A percentile compares a stretch with the other conserved stretches of the same genome.
Conservation (phyloP, 2,888 invertebrate species). For the Orthonychiurus folsomi region DNA sequence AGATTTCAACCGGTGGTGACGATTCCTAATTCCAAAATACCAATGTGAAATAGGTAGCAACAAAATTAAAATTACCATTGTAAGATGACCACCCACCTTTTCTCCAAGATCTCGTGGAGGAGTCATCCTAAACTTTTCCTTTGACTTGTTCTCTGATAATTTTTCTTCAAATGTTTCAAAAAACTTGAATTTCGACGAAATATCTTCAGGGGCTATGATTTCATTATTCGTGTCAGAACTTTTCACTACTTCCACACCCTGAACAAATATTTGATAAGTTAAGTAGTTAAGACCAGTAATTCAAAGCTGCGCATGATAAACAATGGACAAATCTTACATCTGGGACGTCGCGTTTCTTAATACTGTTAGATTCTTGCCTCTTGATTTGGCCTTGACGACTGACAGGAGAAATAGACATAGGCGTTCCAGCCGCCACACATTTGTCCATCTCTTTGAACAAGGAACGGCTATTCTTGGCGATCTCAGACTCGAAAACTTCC, state of each 20-base stretch:
- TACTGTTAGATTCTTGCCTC: neutral
- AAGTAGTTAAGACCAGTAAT: too few species aligned
- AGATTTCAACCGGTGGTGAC: constrained; percentile 49
- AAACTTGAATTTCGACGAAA: constrained; percentile 78
- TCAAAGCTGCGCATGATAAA: too few species aligned
- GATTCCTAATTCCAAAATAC: too few species aligned
- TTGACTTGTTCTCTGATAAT: constrained; percentile 43
- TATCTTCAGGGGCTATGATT: constrained; percentile 67
- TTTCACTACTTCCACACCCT: constrained; percentile 55
- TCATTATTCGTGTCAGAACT: constrained; percentile 65
- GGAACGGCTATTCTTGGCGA: constrained; percentile 33
- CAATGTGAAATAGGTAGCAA: too few species aligned
- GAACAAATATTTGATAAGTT: too few species aligned
- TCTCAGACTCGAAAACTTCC: constrained; percentile 71
- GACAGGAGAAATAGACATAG: neutral
- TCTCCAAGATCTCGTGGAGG: constrained; percentile 71
- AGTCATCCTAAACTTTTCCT: constrained; percentile 74
- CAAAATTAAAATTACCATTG: neutral
- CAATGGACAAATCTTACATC: too few species aligned
- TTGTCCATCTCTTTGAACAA: constrained; percentile 33
- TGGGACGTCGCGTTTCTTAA: neutral
- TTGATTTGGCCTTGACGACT: neutral
- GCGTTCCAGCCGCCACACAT: constrained; percentile 11
- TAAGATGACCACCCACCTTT: constrained; percentile 47
- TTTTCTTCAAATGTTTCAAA: constrained; percentile 70